Percentiles rank a stretch among this genome's conserved stretches.
These are phyloP conservation scores for Barbus barbus DNA, from an alignment of 2,113 vertebrate species.

Conservation along the genomic window DNA sequence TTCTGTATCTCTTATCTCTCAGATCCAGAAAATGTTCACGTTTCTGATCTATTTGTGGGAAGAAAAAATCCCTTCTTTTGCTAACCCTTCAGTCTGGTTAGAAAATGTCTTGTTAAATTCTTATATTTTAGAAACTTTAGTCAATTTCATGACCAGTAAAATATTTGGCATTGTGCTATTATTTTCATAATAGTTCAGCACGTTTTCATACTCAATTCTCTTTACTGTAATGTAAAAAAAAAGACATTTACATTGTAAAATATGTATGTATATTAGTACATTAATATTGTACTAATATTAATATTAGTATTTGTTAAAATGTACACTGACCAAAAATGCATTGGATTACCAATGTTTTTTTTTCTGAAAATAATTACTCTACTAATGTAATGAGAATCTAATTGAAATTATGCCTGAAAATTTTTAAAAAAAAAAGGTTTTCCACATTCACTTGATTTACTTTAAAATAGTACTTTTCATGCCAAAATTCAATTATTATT, in stretches of 20 bases:
- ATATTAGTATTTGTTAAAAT: neutral
- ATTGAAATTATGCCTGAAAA: too few relatives aligned
- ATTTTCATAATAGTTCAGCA: neutral
- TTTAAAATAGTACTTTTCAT: too few relatives aligned
- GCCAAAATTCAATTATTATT: too few relatives aligned
- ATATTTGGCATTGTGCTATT: neutral
- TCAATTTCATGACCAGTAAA: neutral
- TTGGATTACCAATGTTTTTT: too few relatives aligned
- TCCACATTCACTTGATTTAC: too few relatives aligned
- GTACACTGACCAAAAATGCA: neutral
- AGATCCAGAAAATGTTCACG: slow-evolving; percentile 5
- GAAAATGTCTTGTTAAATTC: too few relatives aligned
- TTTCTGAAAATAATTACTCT: too few relatives aligned
- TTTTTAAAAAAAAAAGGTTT: too few relatives aligned
- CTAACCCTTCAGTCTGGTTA: neutral
- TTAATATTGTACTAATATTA: too few relatives aligned
- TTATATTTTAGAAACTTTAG: too few relatives aligned
- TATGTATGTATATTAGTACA: too few relatives aligned
- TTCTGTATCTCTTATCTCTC: neutral
- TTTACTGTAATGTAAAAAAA: neutral
- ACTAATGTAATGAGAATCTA: too few relatives aligned
- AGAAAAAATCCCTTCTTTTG: neutral
- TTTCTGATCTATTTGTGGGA: neutral
- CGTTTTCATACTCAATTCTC: neutral
- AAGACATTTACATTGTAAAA: neutral